Evolutionary conservation across 2,888 invertebrate genomes (phyloP), one percentile per base, ranked within the genome.

Genomic region (Pollenia griseotomentosa): DNA sequence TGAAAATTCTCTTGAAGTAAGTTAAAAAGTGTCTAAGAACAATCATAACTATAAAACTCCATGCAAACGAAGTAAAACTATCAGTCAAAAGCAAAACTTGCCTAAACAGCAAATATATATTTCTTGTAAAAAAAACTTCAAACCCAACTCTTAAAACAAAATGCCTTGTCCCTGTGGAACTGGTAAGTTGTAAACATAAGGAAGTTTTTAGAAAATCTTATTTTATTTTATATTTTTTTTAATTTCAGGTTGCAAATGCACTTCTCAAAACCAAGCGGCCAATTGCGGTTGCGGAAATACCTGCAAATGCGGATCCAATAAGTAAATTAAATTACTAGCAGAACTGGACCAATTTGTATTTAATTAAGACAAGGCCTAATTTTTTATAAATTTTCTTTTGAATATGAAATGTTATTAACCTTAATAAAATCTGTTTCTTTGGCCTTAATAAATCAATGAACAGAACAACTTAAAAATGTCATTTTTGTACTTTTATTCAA

Each of bases 121-220:
- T 33, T 53, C n/a, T 71, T 80, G 33, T 68, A 42, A 70, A 5
- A 74, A 65, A 65, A 63, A 4, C 33, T 88, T 87, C 59, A 63
- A 66, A 63, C 48, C 55, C 53, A 65, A 81, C 75, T 83, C 40
- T 12, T 61, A 74, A 4, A 81, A 57, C 48, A 90, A 91, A 68
- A 91, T 91, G 91, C 91, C 91, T 90, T 92, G 92, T 90, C 92
- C 91, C 88, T 91, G 91, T 89, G 91, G 92, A 91, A 89, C 88
- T 82, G 92, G 91, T 91, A 89, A 91, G 92, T 91, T 61, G 51
- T n/a, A 70, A 12, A 42, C 1, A 53, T 23, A 12, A 70, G 33
- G 1, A 33, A 33, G 6, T 33, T 33, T 33, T 33, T 33, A 33
- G 1, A 33, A 33, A 33, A 33, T 33, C 33, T 33, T 6, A 33